Base-by-base conservation (phyloP, 2,888 invertebrate species). In the Cerceris rybyensis region DNA sequence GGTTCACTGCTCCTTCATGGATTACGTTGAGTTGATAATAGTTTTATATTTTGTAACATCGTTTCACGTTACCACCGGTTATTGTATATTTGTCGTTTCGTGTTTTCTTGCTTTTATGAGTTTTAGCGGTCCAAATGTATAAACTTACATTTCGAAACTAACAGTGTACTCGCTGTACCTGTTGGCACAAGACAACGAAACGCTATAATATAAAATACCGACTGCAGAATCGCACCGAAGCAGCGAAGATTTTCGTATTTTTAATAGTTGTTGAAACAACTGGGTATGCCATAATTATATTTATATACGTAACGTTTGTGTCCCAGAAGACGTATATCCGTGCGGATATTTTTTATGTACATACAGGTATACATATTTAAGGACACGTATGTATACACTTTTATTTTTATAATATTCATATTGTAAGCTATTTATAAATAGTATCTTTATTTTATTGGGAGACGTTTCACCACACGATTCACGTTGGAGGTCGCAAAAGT, bases 361-460 rank as follows among this genome's bases (percentile, higher is more conserved):
- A 61, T 65, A 61, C 41, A 59, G 46, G 60, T 58, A 58, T 70
- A 70, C 16, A 57, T 61, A 63, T 17, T 9, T 46, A 57, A 14
- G 16, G 14, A 55, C 59, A 52, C 41, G 55, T 55, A 28, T 70
- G 65, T 66, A 59, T 75, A 60, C 58, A 57, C 39, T 68, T 75
- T 75, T 81, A 75, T 78, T 81, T 80, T 75, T 82, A 63, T 75
- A 82, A 78, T 70, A 58, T 59, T 52, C 65, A 59, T 70, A 73
- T 58, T 72, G 50, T 77, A 81, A 68, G 70, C 70, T 61, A 54
- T 75, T 59, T 67, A 54, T 66, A 67, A 72, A 69, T 54, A 54
- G 65, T 49, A 65, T 63, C 41, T 39, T 69, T 72, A 68, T 59
- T 59, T 67, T 66, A 64, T 64, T 9, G 16, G 49, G 49, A 61